Percentiles rank a stretch among this genome's conserved stretches.
These are phyloP conservation scores for Arrhamphus sclerolepis DNA, from an alignment of 2,797 vertebrate species.

Conservation along the genomic window DNA sequence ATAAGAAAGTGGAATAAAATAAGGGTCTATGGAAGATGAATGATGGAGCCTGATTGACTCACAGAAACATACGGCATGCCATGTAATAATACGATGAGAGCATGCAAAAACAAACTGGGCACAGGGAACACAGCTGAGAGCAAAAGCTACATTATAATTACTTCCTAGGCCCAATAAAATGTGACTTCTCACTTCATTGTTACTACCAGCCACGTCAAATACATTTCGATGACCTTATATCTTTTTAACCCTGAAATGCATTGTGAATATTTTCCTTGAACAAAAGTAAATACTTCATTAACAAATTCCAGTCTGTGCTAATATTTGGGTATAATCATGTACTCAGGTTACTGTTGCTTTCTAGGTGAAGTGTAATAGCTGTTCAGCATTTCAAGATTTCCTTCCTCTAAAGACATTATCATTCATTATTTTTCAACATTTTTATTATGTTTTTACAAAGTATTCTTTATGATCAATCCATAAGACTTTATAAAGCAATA, in stretches of 20 bases:
- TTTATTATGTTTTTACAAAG: not conserved
- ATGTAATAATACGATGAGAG: not conserved
- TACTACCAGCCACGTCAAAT: too few species aligned
- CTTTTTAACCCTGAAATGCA: too few species aligned
- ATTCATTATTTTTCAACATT: not conserved
- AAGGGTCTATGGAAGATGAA: not conserved
- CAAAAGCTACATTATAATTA: too few species aligned
- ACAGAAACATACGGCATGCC: not conserved
- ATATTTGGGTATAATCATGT: too few species aligned
- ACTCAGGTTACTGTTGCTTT: too few species aligned
- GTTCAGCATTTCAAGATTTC: not conserved
- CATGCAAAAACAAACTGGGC: not conserved
- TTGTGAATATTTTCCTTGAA: too few species aligned
- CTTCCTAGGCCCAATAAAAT: not conserved
- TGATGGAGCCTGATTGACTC: not conserved
- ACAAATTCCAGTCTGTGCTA: too few species aligned
- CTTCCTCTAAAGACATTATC: not conserved
- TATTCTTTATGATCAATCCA: not conserved
- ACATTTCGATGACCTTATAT: too few species aligned
- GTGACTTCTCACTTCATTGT: too few species aligned
- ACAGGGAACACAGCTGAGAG: too few species aligned
- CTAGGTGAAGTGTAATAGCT: not conserved
- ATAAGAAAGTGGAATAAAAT: conserved; percentile 12
- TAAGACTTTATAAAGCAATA: conserved; percentile 9
- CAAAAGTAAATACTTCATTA: too few species aligned